These are phyloP conservation scores for Atlantisia rogersi DNA, from an alignment of 2,113 vertebrate genomes.

Conservation along the genomic window DNA sequence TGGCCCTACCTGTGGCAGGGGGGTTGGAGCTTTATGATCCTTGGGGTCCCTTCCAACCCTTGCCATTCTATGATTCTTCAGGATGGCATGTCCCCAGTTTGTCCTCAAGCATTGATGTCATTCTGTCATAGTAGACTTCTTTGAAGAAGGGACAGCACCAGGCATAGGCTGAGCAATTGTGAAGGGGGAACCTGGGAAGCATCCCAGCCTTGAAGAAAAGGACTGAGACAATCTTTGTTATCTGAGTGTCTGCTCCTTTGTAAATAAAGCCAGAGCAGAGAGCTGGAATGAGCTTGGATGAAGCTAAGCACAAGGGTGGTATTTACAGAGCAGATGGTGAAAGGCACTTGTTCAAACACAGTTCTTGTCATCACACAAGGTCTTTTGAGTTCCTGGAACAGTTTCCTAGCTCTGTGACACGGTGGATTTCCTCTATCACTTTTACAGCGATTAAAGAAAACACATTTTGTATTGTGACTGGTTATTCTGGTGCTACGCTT, in stretches of 20 bases:
- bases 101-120: neutral
- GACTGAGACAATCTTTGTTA: neutral
- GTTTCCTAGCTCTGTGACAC: neutral
- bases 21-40: too few species aligned
- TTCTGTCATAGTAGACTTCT: rapidly evolving
- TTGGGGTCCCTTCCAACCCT: too few species aligned
- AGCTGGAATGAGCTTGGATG: neutral
- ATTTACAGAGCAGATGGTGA: neutral
- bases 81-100: neutral
- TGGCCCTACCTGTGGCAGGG: too few species aligned
- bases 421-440: neutral
- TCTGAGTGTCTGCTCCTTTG: neutral
- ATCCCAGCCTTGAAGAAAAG: neutral
- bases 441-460: neutral
- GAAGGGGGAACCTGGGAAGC: neutral
- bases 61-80: neutral
- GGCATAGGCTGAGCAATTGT: neutral
- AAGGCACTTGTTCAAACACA: neutral
- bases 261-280: neutral
- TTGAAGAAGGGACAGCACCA: neutral
- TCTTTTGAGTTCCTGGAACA: neutral
- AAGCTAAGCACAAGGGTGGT: neutral
- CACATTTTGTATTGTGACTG: neutral
- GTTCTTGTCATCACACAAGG: neutral
- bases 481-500: neutral